phyloP scores from a whole-genome alignment of 2,888 invertebrate genomes.

The Meloe dianella region DNA sequence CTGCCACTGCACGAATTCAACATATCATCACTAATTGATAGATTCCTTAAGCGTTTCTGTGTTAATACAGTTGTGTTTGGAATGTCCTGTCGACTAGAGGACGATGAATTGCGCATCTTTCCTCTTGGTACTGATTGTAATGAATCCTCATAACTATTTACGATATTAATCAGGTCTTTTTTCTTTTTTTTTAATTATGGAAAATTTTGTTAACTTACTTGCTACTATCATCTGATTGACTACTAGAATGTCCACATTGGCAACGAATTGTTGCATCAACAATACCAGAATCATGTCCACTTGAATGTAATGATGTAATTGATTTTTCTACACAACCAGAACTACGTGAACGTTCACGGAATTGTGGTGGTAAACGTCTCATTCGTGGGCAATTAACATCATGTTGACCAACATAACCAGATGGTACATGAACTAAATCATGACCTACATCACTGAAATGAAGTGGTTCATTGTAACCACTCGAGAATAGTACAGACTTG shows the following conservation, averaged over 20 bases:
- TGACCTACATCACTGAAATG: slow-evolving; percentile 56
- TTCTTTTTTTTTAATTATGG: no score
- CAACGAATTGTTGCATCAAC: slow-evolving; percentile 64
- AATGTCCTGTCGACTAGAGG: slow-evolving; percentile 29
- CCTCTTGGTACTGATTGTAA: slow-evolving; percentile 70
- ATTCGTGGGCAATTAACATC: slow-evolving; percentile 50
- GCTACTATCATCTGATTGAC: slow-evolving; percentile 73
- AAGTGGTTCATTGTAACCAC: slow-evolving; percentile 58
- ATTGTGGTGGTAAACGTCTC: slow-evolving; percentile 35
- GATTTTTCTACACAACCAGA: slow-evolving; percentile 69
- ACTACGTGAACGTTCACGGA: slow-evolving; percentile 52
- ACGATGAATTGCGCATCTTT: slow-evolving; percentile 36
- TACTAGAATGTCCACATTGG: slow-evolving; percentile 71
- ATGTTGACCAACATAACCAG: slow-evolving; percentile 47
- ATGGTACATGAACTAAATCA: slow-evolving; percentile 46
- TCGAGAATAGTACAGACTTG: slow-evolving; percentile 59
- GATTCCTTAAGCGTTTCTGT: slow-evolving; percentile 50
- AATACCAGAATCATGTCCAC: slow-evolving; percentile 82
- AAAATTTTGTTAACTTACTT: slow-evolving; percentile 63
- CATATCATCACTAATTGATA: slow-evolving; percentile 51
- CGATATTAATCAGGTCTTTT: no score
- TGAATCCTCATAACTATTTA: slow-evolving; percentile 79
- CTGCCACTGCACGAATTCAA: slow-evolving; percentile 28
- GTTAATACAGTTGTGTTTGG: slow-evolving; percentile 26
- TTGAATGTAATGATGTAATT: slow-evolving; percentile 80